Evolutionary conservation across 2,113 vertebrate species (phyloP).

Genomic region (Nettapus auritus): DNA sequence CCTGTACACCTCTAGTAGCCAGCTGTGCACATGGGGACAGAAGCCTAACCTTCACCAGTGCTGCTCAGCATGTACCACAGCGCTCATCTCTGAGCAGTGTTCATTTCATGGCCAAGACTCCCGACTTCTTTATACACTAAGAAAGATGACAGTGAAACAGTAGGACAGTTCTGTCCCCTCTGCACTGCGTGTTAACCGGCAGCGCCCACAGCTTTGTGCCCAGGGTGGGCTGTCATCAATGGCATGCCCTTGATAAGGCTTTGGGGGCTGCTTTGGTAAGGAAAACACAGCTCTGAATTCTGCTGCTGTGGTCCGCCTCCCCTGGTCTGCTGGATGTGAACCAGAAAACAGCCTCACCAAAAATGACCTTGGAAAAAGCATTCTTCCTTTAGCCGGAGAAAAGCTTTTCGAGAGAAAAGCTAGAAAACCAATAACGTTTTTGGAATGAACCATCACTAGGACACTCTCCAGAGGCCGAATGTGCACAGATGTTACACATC

Average conservation of each 20-base stretch:
- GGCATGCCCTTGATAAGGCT: background rate
- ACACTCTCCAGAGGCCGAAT: conserved; percentile 26
- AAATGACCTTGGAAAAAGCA: background rate
- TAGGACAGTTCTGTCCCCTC: background rate
- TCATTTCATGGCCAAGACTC: background rate
- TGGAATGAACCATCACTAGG: conserved; percentile 21
- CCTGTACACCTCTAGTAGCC: background rate
- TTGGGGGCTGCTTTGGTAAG: background rate
- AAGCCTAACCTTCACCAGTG: background rate
- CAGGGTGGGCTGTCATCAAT: background rate
- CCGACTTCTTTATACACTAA: background rate
- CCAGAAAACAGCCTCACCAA: conserved; percentile 9
- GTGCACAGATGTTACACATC: conserved; percentile 55
- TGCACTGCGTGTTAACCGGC: background rate
- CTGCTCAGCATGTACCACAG: background rate
- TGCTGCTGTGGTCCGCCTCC: background rate
- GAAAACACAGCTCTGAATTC: background rate
- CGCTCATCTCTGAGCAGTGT: background rate
- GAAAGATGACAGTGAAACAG: background rate
- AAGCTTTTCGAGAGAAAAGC: background rate
- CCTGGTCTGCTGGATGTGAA: background rate
- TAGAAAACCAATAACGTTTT: conserved; percentile 3
- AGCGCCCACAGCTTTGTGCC: background rate
- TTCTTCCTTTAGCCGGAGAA: background rate
- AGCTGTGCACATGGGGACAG: background rate